phyloP scores from a whole-genome alignment of 2,113 vertebrate species.

The Myiagra hebetior region DNA sequence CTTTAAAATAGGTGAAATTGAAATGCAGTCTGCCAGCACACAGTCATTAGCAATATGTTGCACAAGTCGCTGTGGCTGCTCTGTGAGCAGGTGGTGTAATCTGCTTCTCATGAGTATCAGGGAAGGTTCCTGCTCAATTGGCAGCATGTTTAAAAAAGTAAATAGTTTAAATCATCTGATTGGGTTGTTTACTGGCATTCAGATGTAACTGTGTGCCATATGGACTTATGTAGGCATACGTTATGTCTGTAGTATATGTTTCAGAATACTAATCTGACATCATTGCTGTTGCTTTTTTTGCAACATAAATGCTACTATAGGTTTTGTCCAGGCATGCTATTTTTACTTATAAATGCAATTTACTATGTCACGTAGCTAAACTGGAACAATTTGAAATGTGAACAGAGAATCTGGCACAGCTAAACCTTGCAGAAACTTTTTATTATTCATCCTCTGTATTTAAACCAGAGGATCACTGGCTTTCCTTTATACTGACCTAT shows the following conservation, averaged over 20 bases:
- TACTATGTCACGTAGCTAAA: background rate
- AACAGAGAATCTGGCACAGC: background rate
- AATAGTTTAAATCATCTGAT: background rate
- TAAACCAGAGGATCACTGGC: background rate
- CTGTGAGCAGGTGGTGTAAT: background rate
- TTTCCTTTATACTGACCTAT: background rate
- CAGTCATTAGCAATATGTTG: background rate
- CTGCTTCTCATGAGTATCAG: background rate
- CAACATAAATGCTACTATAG: background rate
- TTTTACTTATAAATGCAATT: background rate
- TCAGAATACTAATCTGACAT: background rate
- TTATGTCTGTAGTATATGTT: background rate
- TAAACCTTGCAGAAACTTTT: background rate
- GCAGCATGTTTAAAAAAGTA: background rate
- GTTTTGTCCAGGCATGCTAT: background rate
- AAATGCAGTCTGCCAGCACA: background rate
- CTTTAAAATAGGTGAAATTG: slow-evolving; percentile 35
- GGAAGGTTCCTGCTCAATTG: background rate
- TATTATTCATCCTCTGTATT: background rate
- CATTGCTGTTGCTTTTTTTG: background rate
- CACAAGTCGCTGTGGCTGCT: background rate
- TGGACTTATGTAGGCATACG: background rate
- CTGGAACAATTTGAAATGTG: background rate
- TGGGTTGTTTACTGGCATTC: background rate
- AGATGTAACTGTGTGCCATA: background rate